Percentiles rank a stretch among this genome's conserved stretches.
Evolutionary conservation across 2,797 vertebrate genomes (phyloP).

Genomic region (Darevskia nairensis): DNA sequence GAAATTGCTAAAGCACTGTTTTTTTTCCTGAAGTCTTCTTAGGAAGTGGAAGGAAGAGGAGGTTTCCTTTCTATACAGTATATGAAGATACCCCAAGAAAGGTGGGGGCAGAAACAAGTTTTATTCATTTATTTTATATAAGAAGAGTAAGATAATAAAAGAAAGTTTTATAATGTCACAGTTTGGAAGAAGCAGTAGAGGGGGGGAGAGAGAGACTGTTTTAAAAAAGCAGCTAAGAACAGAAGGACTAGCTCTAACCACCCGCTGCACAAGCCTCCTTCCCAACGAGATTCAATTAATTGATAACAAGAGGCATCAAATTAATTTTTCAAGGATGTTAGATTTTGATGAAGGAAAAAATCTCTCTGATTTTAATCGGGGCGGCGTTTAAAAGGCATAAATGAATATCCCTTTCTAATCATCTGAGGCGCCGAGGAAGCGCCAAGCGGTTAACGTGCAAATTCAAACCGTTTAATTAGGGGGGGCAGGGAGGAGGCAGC

Average conservation of each 20-base stretch:
- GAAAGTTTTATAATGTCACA: constrained; percentile 73
- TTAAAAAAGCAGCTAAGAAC: constrained; percentile 72
- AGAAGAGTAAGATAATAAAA: constrained; percentile 74
- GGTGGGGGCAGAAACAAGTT: constrained; percentile 57
- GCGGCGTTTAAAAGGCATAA: constrained; percentile 80
- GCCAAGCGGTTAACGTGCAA: constrained; percentile 75
- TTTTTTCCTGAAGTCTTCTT: neutral
- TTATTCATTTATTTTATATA: constrained; percentile 71
- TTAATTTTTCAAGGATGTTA: constrained; percentile 99
- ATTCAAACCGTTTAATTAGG: constrained; percentile 76
- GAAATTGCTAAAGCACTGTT: constrained; percentile 64
- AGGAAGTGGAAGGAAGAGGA: constrained; percentile 59
- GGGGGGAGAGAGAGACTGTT: constrained; percentile 29
- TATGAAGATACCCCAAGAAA: constrained; percentile 51
- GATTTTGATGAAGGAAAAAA: constrained; percentile 99
- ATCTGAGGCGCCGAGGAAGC: constrained; percentile 73
- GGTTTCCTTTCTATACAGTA: constrained; percentile 47
- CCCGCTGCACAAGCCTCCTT: constrained; percentile 89
- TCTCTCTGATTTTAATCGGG: constrained; percentile 83
- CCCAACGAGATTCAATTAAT: constrained; percentile 99
- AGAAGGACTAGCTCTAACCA: constrained; percentile 89
- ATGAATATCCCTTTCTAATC: constrained; percentile 82
- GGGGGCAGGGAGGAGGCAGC: constrained; percentile 45
- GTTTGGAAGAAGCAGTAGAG: constrained; percentile 72
- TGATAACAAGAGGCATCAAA: constrained; percentile 99